phyloP scores from a whole-genome alignment of 2,797 vertebrate genomes.

The Echeneis naucrates region DNA sequence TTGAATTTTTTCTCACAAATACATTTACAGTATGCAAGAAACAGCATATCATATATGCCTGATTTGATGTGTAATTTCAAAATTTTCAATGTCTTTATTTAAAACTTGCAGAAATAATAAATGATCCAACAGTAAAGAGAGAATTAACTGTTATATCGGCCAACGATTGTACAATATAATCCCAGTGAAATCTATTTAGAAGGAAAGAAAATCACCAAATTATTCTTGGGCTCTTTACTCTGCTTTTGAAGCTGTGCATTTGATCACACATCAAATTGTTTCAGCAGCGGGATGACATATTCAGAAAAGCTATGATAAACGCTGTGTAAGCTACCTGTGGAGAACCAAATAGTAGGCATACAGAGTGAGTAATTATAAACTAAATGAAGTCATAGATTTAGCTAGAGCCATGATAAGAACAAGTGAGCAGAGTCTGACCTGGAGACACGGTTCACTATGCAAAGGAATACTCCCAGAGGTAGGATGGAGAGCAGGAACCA shows the following conservation, averaged over 20 bases:
- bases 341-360: neutral
- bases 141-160: neutral
- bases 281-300: neutral
- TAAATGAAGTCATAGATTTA: neutral
- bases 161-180: neutral
- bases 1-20: too few species aligned
- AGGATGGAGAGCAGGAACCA: conserved; percentile 88
- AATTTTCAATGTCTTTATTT: neutral
- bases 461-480: conserved; percentile 84
- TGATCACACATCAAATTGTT: neutral
- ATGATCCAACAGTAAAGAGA: neutral
- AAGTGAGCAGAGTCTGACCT: conserved; percentile 76
- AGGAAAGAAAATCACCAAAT: neutral
- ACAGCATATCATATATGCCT: neutral
- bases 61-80: neutral
- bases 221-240: neutral
- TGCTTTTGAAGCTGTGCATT: neutral
- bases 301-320: conserved; percentile 1
- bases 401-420: neutral
- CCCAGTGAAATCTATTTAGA: neutral
- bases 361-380: neutral
- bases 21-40: neutral
- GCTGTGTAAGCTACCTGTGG: neutral
- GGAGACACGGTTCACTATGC: conserved; percentile 83
- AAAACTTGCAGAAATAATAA: neutral